Conservation (phyloP, 2,797 vertebrate genomes). For the Hippopotamyrus pictus region DNA sequence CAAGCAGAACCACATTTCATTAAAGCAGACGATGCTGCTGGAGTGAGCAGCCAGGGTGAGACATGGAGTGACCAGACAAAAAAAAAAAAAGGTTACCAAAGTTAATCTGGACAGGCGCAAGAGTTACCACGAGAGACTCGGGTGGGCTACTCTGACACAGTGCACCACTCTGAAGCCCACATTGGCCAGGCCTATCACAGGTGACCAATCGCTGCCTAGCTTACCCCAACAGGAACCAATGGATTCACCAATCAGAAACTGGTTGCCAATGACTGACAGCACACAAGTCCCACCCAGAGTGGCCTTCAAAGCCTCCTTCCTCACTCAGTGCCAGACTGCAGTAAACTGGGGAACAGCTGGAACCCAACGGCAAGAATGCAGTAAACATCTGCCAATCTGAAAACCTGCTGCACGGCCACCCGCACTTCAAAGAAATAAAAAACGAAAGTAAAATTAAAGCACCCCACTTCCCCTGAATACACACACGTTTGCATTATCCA, state of each 20-base stretch:
- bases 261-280: not conserved
- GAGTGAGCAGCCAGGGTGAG: not conserved
- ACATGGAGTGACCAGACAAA: not conserved
- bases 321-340: not conserved
- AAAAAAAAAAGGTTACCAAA: not conserved
- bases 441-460: not conserved
- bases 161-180: not conserved
- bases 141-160: not conserved
- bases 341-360: not conserved
- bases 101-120: not conserved
- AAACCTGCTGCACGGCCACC: not conserved
- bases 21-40: not conserved
- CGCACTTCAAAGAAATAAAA: not conserved
- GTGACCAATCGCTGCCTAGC: not conserved
- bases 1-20: not conserved
- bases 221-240: not conserved
- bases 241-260: not conserved
- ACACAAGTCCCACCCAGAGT: not conserved
- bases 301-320: not conserved
- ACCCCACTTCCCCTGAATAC: constrained; percentile 40
- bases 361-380: not conserved
- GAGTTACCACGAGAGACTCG: not conserved
- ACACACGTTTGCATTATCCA: constrained; percentile 27
- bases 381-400: not conserved
- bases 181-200: not conserved